A percentile compares a stretch with the other conserved stretches of the same genome.
These are phyloP conservation scores for Neomonachus schauinslandi DNA, from an alignment of 2,113 vertebrate genomes.

Conservation along the genomic window DNA sequence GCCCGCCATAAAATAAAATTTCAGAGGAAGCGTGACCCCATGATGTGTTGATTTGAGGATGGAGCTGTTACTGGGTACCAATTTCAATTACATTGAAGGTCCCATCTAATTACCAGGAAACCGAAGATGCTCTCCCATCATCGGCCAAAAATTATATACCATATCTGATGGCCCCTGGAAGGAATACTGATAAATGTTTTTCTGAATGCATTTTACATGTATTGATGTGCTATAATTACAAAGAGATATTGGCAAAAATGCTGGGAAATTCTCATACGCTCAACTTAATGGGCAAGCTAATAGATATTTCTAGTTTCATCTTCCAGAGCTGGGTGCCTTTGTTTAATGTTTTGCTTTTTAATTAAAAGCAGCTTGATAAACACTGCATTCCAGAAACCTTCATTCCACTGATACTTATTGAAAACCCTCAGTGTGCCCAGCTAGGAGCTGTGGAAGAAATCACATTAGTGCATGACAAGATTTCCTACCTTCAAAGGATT, in stretches of 20 bases:
- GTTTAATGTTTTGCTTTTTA: conserved; percentile 56
- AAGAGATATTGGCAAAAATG: conserved; percentile 53
- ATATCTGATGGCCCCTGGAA: not conserved
- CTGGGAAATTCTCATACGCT: conserved; percentile 47
- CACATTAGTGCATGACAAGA: not conserved
- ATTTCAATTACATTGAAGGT: conserved; percentile 28
- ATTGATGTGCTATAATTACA: conserved; percentile 43
- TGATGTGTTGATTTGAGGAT: not conserved
- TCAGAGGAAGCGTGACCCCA: not conserved
- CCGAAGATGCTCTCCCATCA: not conserved
- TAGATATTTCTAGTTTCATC: conserved; percentile 48
- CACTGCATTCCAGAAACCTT: not conserved
- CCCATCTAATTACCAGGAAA: not conserved
- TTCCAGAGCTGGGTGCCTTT: not conserved
- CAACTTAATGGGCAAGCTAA: not conserved
- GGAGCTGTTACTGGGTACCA: not conserved
- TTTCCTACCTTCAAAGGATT: not conserved
- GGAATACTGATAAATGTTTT: conserved; percentile 26
- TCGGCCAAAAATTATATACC: not conserved
- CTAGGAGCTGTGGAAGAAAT: not conserved
- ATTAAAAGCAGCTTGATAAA: conserved; percentile 40
- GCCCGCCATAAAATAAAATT: conserved; percentile 45
- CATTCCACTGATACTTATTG: conserved; percentile 1
- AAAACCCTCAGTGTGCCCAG: not conserved
- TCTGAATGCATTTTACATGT: conserved; percentile 44